Evolutionary conservation across 2,888 invertebrate species (phyloP).

Genomic region (Encarsia formosa): DNA sequence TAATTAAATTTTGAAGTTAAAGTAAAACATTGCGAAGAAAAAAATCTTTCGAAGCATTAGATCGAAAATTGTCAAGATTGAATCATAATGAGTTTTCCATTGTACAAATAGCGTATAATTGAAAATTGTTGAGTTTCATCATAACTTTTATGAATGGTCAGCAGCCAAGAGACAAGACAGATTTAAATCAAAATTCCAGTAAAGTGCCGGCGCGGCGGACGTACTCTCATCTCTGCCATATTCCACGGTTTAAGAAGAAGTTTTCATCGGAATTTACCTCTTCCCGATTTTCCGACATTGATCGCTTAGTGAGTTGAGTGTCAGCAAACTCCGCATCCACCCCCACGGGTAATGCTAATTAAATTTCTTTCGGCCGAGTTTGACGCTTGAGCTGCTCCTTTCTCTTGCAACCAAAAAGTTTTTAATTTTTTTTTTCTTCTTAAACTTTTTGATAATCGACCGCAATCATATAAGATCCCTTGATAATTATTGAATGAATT

Average conservation of each 20-base stretch:
- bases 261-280: conserved; percentile 23
- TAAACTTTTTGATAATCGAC: too few species aligned
- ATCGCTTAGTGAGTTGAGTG: conserved; percentile 13
- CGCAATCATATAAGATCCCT: too few species aligned
- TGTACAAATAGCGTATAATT: too few species aligned
- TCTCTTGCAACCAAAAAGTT: too few species aligned
- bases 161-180: not conserved
- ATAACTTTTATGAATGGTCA: not conserved
- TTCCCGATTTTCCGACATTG: conserved; percentile 23
- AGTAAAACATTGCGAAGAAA: too few species aligned
- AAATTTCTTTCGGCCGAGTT: conserved; percentile 21
- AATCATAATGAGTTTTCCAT: too few species aligned
- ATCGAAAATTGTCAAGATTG: too few species aligned
- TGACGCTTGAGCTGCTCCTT: not conserved
- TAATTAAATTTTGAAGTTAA: too few species aligned
- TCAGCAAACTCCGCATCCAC: conserved; percentile 11
- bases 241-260: conserved; percentile 13
- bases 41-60: too few species aligned
- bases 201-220: not conserved
- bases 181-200: conserved; percentile 12
- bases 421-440: too few species aligned
- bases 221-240: conserved; percentile 5
- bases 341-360: conserved; percentile 26
- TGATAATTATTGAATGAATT: too few species aligned
- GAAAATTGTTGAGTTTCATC: not conserved